Conservation (phyloP, 2,797 vertebrate genomes). For the Iguana delicatissima region DNA sequence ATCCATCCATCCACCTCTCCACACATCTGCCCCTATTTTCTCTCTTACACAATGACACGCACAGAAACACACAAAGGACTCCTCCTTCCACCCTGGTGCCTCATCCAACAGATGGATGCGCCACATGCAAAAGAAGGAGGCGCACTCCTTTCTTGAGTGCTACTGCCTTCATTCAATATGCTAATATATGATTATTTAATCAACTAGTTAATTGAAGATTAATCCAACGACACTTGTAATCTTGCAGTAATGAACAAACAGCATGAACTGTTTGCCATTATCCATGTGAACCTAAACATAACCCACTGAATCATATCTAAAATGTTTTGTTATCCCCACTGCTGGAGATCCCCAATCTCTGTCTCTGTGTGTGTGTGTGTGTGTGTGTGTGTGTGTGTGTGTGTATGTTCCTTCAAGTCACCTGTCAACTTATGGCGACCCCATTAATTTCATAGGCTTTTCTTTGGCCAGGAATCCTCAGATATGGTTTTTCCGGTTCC, state of each 20-base stretch:
- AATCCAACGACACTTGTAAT: no score
- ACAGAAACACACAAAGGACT: not conserved
- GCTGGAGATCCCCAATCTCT: no score
- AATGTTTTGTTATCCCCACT: not conserved
- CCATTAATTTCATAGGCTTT: no score
- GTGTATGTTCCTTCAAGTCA: not conserved
- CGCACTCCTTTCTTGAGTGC: not conserved
- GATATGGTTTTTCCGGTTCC: no score
- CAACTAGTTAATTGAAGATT: not conserved
- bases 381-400: no score
- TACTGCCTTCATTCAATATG: not conserved
- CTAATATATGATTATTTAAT: not conserved
- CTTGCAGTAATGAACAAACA: not conserved
- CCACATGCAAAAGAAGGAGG: not conserved
- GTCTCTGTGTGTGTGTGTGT: no score
- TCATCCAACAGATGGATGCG: not conserved
- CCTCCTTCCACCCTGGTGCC: not conserved
- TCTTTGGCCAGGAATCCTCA: no score
- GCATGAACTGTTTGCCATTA: not conserved
- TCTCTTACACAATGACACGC: no score
- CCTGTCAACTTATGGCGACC: no score
- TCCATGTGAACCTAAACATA: not conserved
- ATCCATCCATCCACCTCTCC: no score
- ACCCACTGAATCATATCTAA: not conserved
- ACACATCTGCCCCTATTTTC: no score